These are phyloP conservation scores for Andricus grossulariae DNA, from an alignment of 1,140 invertebrate species.

Conservation along the genomic window DNA sequence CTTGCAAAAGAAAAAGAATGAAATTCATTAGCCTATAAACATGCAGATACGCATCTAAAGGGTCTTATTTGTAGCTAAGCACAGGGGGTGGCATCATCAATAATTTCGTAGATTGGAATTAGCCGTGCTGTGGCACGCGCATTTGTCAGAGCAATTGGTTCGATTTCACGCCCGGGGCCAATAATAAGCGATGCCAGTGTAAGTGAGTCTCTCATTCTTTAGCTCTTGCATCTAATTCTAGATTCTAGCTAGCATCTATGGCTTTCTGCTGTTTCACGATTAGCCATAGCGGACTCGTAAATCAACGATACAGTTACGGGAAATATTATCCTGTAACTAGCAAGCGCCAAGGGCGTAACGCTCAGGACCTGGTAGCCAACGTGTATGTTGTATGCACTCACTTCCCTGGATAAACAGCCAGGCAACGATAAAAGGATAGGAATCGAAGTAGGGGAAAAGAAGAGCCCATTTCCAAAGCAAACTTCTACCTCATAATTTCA, in stretches of 20 bases:
- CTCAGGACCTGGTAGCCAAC: too few species aligned
- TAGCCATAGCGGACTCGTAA: conserved; percentile 48
- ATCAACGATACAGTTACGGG: conserved; percentile 60
- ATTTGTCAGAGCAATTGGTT: conserved; percentile 14
- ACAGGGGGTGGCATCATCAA: background rate
- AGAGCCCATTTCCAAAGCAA: too few species aligned
- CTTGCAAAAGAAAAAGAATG: background rate
- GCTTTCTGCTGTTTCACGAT: background rate
- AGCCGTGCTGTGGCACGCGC: background rate
- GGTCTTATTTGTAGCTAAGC: background rate
- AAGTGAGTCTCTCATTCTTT: background rate
- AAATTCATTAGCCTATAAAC: background rate
- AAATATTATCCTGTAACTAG: conserved; percentile 58
- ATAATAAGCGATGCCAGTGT: background rate
- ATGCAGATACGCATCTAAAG: background rate
- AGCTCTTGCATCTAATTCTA: background rate
- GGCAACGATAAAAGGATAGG: too few species aligned
- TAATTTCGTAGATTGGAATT: background rate
- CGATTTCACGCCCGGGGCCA: conserved; percentile 15
- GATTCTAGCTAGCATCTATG: background rate
- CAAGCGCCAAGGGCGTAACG: too few species aligned
- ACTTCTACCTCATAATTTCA: too few species aligned
- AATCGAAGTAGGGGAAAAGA: too few species aligned
- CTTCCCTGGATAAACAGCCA: too few species aligned
- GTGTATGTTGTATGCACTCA: too few species aligned